These are phyloP conservation scores for Operophtera brumata DNA, from an alignment of 2,888 invertebrate species.

Conservation along the genomic window DNA sequence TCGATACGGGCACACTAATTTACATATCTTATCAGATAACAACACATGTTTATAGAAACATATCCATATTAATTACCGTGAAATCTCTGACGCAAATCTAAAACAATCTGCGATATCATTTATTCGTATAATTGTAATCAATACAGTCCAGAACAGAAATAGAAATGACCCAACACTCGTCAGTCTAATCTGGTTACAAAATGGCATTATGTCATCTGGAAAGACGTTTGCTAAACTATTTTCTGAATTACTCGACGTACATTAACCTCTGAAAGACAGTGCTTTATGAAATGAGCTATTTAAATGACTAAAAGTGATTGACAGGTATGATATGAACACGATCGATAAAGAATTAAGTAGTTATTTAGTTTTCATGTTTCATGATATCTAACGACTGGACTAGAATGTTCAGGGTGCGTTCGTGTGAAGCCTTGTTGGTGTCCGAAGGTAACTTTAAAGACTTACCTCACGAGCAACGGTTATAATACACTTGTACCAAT, in stretches of 20 bases:
- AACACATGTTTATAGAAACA: constrained; percentile 10
- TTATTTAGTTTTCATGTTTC: constrained; percentile 46
- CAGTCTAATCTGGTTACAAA: constrained; percentile 12
- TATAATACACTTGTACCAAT: constrained; percentile 39
- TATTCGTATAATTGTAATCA: constrained; percentile 3
- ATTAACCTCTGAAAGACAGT: neutral
- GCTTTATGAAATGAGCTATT: constrained; percentile 1
- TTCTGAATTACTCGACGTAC: constrained; percentile 12
- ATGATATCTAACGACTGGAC: constrained; percentile 52
- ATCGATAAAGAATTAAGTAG: constrained; percentile 60
- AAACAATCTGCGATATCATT: constrained; percentile 2
- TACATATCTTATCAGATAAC: constrained; percentile 26
- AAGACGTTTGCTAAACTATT: constrained; percentile 12
- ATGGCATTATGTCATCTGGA: constrained; percentile 25
- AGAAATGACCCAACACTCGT: constrained; percentile 20
- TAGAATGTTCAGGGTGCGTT: constrained; percentile 55
- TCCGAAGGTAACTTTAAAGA: constrained; percentile 33
- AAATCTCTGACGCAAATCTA: constrained; percentile 24
- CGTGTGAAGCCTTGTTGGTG: constrained; percentile 57
- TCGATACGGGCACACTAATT: neutral
- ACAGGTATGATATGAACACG: constrained; percentile 43
- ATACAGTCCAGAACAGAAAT: constrained; percentile 17
- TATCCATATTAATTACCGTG: constrained; percentile 14
- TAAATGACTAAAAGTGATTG: constrained; percentile 22
- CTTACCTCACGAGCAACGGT: constrained; percentile 47